A percentile compares a stretch with the other conserved stretches of the same genome.
phyloP scores from a whole-genome alignment of 2,797 vertebrate genomes.

The Arremon aurantiirostris region DNA sequence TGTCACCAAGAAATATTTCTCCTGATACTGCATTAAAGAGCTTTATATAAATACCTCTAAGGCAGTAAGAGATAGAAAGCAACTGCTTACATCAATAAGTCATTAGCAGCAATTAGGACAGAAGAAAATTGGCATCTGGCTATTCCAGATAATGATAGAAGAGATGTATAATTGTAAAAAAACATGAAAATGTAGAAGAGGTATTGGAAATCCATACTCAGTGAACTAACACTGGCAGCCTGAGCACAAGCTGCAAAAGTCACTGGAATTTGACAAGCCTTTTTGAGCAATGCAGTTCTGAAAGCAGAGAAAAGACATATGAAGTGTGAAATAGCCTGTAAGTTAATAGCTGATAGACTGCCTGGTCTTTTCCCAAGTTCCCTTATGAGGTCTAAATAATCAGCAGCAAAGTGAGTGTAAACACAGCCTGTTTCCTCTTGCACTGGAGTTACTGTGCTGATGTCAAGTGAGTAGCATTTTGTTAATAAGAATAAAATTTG shows the following conservation, averaged over 20 bases:
- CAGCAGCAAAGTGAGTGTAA: not conserved
- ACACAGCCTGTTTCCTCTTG: not conserved
- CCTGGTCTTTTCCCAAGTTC: not conserved
- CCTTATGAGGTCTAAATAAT: not conserved
- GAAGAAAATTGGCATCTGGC: not conserved
- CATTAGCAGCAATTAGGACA: conserved; percentile 32
- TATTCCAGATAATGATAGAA: not conserved
- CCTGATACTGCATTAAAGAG: not conserved
- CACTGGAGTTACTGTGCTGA: not conserved
- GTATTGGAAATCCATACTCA: conserved; percentile 37
- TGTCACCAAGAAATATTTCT: not conserved
- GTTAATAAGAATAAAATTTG: not conserved
- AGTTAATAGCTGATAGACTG: not conserved
- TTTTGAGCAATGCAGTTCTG: not conserved
- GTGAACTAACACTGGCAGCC: not conserved
- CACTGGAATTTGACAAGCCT: not conserved
- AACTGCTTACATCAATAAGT: not conserved
- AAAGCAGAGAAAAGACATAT: not conserved
- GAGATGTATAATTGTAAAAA: not conserved
- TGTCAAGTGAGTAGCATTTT: not conserved
- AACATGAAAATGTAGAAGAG: not conserved
- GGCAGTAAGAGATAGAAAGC: not conserved
- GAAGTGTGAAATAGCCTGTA: not conserved
- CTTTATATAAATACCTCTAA: not conserved
- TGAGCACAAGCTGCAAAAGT: not conserved